Percentiles rank a stretch among this genome's conserved stretches.
Evolutionary conservation across 2,797 vertebrate species (phyloP).

Genomic region (Neosilurus mollespiculum): DNA sequence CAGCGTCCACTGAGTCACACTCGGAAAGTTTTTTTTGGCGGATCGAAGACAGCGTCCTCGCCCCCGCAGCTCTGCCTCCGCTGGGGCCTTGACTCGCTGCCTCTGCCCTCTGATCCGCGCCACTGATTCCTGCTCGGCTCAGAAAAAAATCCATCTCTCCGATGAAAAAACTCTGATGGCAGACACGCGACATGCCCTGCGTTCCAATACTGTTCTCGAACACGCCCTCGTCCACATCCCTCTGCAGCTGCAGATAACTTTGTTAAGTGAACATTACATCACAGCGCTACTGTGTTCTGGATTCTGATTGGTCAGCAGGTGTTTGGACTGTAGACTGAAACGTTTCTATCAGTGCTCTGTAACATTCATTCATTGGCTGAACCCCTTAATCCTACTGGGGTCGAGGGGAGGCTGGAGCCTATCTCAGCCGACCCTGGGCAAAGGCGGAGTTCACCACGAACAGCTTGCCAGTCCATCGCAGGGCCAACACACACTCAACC

Average conservation of each 20-base stretch:
- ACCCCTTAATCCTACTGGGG: too few species aligned
- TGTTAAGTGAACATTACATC: too few species aligned
- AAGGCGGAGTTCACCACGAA: too few species aligned
- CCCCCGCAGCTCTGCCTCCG: slow-evolving; percentile 20
- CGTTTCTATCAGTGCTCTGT: too few species aligned
- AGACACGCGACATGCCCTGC: not conserved
- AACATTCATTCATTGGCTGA: too few species aligned
- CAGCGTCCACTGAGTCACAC: not conserved
- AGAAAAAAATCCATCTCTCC: slow-evolving; percentile 42
- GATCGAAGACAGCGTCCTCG: slow-evolving; percentile 18
- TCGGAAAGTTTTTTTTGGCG: not conserved
- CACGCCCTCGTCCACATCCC: not conserved
- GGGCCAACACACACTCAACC: too few species aligned
- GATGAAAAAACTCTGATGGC: slow-evolving; percentile 7
- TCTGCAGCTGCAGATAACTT: not conserved
- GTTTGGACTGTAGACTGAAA: too few species aligned
- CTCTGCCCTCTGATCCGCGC: slow-evolving; percentile 39
- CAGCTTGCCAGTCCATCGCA: too few species aligned
- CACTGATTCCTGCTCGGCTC: slow-evolving; percentile 22
- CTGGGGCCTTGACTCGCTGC: slow-evolving; percentile 31
- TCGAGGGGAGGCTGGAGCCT: too few species aligned
- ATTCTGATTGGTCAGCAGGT: not conserved
- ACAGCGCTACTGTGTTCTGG: not conserved
- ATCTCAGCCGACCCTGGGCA: too few species aligned
- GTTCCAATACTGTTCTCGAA: not conserved